phyloP scores from a whole-genome alignment of 2,888 invertebrate genomes.

The Trypoxylon attenuatum region DNA sequence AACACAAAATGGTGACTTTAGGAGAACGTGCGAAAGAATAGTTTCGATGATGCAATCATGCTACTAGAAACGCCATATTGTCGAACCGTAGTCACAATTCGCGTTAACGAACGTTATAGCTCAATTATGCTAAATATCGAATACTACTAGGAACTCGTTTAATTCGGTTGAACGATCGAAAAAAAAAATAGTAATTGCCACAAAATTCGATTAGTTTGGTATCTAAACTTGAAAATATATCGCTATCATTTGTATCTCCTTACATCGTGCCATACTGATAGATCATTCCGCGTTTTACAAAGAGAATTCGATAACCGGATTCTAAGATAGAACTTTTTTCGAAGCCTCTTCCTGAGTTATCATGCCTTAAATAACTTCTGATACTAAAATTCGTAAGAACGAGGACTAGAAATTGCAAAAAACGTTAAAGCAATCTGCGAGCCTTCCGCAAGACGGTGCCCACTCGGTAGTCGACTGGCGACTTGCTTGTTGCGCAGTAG shows the following conservation, averaged over 20 bases:
- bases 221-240: conserved; percentile 7
- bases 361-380: conserved; percentile 25
- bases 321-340: conserved; percentile 5
- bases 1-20: conserved; percentile 49
- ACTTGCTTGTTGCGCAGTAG: conserved; percentile 52
- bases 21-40: conserved; percentile 7
- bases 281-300: conserved; percentile 19
- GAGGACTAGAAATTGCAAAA: conserved; percentile 53
- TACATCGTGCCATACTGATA: conserved; percentile 16
- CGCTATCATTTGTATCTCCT: conserved; percentile 12
- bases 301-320: conserved; percentile 18
- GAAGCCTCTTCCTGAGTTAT: conserved; percentile 19
- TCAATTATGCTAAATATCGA: background rate
- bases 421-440: conserved; percentile 51
- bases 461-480: conserved; percentile 59
- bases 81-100: background rate
- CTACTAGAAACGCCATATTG: conserved; percentile 52
- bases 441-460: conserved; percentile 53
- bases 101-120: background rate
- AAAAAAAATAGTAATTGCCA: too few species aligned
- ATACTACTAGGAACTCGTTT: background rate
- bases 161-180: too few species aligned
- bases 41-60: conserved; percentile 19
- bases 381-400: conserved; percentile 23
- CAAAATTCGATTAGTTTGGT: too few species aligned